Evolutionary conservation across 2,888 invertebrate species (phyloP), one percentile per base, ranked within the genome.

Genomic region (Polietes domitor): DNA sequence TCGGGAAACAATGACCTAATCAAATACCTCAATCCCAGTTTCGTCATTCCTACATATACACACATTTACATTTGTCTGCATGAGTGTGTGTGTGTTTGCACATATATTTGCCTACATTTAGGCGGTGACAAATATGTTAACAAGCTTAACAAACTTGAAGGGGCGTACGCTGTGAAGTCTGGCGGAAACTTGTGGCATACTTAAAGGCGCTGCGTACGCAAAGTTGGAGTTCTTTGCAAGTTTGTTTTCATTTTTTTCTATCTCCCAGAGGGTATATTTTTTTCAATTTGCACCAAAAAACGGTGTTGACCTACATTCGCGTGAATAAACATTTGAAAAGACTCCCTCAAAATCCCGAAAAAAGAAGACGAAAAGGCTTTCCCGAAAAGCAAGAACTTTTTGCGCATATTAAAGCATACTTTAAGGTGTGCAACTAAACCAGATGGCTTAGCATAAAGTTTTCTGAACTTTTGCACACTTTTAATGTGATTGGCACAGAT

Each of bases 291-390:
- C 53, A 21, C 7, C 53, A 19, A 53, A 53, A 53, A 47, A n/a
- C n/a, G 15, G 47, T 53, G 53, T 53, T 53, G 24, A 53, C 53
- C 53, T 53, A 53, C 53, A 10, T 53, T 53, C 47, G n/a, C n/a
- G 37, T 10, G 37, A 37, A 9, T 9, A 37, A 37, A 37, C 37
- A 37, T 37, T 37, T 37, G 12, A 37, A 37, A 37, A 37, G 9
- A 37, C 37, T 7, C 37, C 37, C 37, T 37, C n/a, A n/a, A n/a
- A n/a, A n/a, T n/a, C n/a, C 37, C 37, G 10, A 37, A 37, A 37
- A 37, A 9, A 37, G 37, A 7, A 7, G 32, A 7, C 3, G 32
- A 32, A 32, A 32, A n/a, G n/a, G n/a, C n/a, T n/a, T n/a, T n/a
- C n/a, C n/a, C 32, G 32, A 10, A 41, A 12, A 41, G 41, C 4